Percentiles rank a stretch among this genome's conserved stretches.
phyloP scores from a whole-genome alignment of 2,797 vertebrate genomes.

The Micropoecilia bifurca region DNA sequence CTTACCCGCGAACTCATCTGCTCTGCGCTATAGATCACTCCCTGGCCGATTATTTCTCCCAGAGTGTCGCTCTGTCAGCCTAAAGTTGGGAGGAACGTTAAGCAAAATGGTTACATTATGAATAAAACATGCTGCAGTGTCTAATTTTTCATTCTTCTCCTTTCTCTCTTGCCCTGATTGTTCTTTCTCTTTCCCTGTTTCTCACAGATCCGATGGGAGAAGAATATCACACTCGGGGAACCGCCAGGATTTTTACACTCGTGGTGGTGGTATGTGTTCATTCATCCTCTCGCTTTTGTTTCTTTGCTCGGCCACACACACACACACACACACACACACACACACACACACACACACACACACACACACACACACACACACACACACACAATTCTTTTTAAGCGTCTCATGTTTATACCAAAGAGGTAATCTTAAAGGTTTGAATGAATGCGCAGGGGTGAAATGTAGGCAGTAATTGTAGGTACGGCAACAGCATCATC shows the following conservation, averaged over 20 bases:
- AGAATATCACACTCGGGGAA: constrained; percentile 93
- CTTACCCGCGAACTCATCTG: constrained; percentile 56
- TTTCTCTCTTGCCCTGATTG: constrained; percentile 38
- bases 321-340: background rate
- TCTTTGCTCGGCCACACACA: constrained; percentile 28
- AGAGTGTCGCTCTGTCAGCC: constrained; percentile 40
- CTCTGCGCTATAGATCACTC: constrained; percentile 40
- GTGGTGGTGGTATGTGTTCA: constrained; percentile 92
- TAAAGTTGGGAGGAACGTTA: constrained; percentile 56
- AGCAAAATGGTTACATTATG: constrained; percentile 68
- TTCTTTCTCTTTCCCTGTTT: constrained; percentile 16
- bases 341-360: no score
- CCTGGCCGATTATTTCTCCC: constrained; percentile 46
- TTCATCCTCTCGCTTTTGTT: constrained; percentile 14
- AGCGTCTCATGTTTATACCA: constrained; percentile 38
- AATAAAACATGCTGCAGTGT: constrained; percentile 68
- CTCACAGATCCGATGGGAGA: constrained; percentile 94
- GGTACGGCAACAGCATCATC: constrained; percentile 67
- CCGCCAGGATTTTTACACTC: constrained; percentile 95
- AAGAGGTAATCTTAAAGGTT: constrained; percentile 46
- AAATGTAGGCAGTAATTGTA: constrained; percentile 70
- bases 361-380: no score
- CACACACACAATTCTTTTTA: constrained; percentile 5
- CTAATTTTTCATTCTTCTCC: constrained; percentile 55
- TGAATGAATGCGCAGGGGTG: constrained; percentile 58